Evolutionary conservation across 2,888 invertebrate genomes (phyloP).

Genomic region (Muschampia plurimacula): DNA sequence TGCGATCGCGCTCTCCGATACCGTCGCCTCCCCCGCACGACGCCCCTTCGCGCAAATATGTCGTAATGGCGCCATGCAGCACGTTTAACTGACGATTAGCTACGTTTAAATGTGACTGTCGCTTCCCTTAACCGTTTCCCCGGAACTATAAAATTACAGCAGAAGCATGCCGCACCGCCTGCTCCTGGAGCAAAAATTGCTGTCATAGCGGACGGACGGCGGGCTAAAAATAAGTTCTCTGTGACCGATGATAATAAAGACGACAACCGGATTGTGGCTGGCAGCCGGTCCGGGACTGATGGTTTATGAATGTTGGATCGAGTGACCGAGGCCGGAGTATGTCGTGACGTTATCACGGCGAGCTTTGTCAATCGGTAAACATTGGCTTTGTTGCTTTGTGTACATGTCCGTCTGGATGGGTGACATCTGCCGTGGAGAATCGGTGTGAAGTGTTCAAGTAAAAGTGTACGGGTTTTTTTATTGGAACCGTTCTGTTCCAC

Average conservation of each 20-base stretch:
- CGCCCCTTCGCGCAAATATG: constrained; percentile 53
- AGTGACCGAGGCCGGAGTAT: constrained; percentile 17
- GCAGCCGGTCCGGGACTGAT: constrained; percentile 50
- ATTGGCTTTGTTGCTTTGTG: constrained; percentile 22
- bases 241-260: constrained; percentile 64
- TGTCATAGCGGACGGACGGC: constrained; percentile 54
- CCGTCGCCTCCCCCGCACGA: constrained; percentile 43
- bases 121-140: constrained; percentile 71
- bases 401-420: constrained; percentile 14
- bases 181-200: constrained; percentile 60
- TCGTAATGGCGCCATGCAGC: constrained; percentile 63
- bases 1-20: constrained; percentile 46
- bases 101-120: constrained; percentile 60
- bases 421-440: constrained; percentile 20
- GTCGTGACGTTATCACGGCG: constrained; percentile 25
- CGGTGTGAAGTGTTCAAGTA: not conserved
- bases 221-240: constrained; percentile 65
- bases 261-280: constrained; percentile 60
- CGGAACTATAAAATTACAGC: constrained; percentile 77
- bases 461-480: constrained; percentile 1
- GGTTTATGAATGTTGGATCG: constrained; percentile 36
- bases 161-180: constrained; percentile 57
- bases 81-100: constrained; percentile 67
- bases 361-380: constrained; percentile 27
- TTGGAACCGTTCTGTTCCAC: constrained; percentile 22